These are phyloP conservation scores for Diorhabda carinulata DNA, from an alignment of 1,140 invertebrate genomes.

Conservation along the genomic window DNA sequence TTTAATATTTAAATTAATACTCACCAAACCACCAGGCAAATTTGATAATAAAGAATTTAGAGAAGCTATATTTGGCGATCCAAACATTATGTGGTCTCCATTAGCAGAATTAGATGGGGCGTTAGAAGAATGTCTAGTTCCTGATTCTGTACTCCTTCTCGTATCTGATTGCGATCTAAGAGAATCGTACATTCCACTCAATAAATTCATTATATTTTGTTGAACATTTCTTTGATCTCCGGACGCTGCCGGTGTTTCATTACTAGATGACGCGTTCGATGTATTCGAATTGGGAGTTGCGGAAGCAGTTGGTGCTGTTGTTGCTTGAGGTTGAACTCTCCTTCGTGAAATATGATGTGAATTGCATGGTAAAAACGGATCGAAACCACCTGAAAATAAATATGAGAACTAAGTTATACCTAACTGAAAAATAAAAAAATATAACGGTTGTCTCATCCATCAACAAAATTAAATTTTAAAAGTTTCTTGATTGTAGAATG, in stretches of 20 bases:
- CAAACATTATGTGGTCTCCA: too few relatives aligned
- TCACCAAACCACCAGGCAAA: too few relatives aligned
- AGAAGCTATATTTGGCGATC: too few relatives aligned
- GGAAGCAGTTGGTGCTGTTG: neutral
- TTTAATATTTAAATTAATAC: too few relatives aligned
- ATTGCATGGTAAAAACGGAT: slow-evolving; percentile 67
- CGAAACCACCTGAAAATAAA: slow-evolving; percentile 50
- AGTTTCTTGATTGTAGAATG: too few relatives aligned
- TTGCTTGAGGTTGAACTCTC: neutral
- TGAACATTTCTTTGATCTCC: neutral
- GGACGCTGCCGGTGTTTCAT: too few relatives aligned
- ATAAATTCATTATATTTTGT: slow-evolving; percentile 5
- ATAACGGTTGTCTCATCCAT: too few relatives aligned
- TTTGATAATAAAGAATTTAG: too few relatives aligned
- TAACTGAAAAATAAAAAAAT: neutral
- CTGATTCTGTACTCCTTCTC: too few relatives aligned
- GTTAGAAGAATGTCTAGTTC: too few relatives aligned
- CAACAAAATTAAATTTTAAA: too few relatives aligned
- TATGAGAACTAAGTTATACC: neutral
- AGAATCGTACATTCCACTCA: slow-evolving; percentile 3
- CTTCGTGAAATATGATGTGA: slow-evolving; percentile 55
- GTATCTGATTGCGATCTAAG: neutral
- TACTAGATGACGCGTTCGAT: neutral
- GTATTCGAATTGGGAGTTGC: neutral
- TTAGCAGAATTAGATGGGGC: too few relatives aligned